Conservation (phyloP, 2,113 vertebrate species). For the Cnemophilus loriae region DNA sequence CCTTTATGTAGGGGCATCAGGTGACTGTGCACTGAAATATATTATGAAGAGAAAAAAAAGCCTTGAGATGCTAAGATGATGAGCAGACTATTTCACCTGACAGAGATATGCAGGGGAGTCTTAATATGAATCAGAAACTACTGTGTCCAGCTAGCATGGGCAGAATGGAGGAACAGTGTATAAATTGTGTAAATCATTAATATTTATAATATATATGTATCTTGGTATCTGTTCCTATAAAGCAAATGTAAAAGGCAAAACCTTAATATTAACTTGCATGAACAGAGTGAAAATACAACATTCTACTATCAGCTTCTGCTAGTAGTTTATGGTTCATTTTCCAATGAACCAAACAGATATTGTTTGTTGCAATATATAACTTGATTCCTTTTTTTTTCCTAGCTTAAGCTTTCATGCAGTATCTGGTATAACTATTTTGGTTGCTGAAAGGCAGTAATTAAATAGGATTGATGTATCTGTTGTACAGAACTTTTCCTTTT, state of each 20-base stretch:
- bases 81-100: neutral
- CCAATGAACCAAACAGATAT: neutral
- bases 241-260: neutral
- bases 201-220: neutral
- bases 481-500: neutral
- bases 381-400: neutral
- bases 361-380: neutral
- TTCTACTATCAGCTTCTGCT: neutral
- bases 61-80: neutral
- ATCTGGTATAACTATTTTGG: neutral
- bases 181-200: neutral
- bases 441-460: conserved; percentile 4
- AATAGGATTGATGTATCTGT: neutral
- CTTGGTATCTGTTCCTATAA: neutral
- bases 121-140: neutral
- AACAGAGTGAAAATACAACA: neutral
- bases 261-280: neutral
- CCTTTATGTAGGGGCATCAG: neutral
- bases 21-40: neutral
- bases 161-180: neutral
- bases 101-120: no score
- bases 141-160: neutral
- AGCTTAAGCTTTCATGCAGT: neutral
- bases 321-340: neutral
- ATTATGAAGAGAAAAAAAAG: neutral